phyloP scores from a whole-genome alignment of 1,140 invertebrate genomes.

The Dufourea novaeangliae region DNA sequence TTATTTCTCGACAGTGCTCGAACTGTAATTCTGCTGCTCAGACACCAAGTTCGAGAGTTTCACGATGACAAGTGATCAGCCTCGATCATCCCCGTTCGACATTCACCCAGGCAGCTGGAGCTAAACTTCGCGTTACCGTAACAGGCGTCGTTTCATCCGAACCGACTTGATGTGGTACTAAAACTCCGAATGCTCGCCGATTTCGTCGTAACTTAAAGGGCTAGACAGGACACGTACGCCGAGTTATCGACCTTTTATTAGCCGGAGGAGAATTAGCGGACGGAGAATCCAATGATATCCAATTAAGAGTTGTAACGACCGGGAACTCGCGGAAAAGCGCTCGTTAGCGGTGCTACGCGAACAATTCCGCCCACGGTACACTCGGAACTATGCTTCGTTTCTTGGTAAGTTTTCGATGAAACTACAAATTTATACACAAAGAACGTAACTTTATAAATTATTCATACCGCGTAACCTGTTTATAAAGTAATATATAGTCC shows the following conservation, averaged over 20 bases:
- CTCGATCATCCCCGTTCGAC: not conserved
- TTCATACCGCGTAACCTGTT: no score
- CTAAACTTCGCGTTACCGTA: not conserved
- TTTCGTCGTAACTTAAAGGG: not conserved
- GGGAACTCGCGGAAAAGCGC: conserved; percentile 12
- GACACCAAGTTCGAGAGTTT: not conserved
- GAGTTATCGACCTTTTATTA: conserved; percentile 17
- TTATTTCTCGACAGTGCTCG: no score
- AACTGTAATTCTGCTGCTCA: no score
- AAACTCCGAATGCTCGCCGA: not conserved
- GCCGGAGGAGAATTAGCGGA: not conserved
- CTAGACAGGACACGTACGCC: not conserved
- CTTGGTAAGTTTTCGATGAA: not conserved
- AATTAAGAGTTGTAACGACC: conserved; percentile 30
- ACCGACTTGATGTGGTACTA: not conserved
- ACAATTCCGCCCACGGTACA: not conserved
- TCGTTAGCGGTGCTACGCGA: conserved; percentile 24
- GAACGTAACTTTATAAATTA: no score
- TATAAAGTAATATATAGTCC: no score
- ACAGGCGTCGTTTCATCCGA: conserved; percentile 4
- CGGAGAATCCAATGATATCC: conserved; percentile 8
- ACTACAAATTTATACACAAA: no score
- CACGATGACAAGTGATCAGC: not conserved
- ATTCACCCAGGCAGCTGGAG: not conserved
- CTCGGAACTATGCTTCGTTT: not conserved